These are phyloP conservation scores for Autographa gamma DNA, from an alignment of 2,888 invertebrate genomes.

Conservation along the genomic window DNA sequence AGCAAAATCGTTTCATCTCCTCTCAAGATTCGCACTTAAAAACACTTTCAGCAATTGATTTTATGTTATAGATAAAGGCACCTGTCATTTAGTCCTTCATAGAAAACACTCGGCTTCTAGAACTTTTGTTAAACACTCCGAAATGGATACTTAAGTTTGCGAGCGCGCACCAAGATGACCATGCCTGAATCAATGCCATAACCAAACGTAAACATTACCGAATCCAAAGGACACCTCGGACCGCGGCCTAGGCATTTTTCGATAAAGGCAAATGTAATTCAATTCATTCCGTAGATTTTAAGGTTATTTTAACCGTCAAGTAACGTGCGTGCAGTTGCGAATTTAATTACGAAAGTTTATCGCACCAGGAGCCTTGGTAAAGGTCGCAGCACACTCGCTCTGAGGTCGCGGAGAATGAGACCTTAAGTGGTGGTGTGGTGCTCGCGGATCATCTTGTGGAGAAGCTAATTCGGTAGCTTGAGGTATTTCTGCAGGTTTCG, in stretches of 20 bases:
- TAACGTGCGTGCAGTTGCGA: constrained; percentile 57
- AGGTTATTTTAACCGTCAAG: constrained; percentile 52
- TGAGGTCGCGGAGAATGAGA: constrained; percentile 48
- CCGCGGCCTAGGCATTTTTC: constrained; percentile 45
- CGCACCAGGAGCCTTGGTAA: constrained; percentile 65
- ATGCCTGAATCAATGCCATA: constrained; percentile 20
- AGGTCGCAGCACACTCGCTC: constrained; percentile 59
- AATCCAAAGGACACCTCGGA: constrained; percentile 24
- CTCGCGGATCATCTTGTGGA: constrained; percentile 34
- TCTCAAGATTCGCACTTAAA: too few species aligned
- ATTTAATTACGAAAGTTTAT: constrained; percentile 73
- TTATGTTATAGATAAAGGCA: too few species aligned
- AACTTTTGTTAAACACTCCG: neutral
- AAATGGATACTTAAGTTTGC: neutral
- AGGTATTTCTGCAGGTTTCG: too few species aligned
- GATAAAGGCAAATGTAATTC: constrained; percentile 33
- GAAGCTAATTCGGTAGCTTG: constrained; percentile 35
- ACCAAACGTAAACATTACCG: constrained; percentile 12
- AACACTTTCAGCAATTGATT: too few species aligned
- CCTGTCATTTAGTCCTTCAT: neutral
- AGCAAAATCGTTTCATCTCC: too few species aligned
- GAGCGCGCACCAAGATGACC: constrained; percentile 2
- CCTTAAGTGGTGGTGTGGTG: constrained; percentile 28
- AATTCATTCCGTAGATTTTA: constrained; percentile 34
- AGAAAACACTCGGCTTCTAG: neutral